Percentiles rank a stretch among this genome's conserved stretches.
Conservation (phyloP, 2,888 invertebrate genomes). For the Tenodera sinensis region DNA sequence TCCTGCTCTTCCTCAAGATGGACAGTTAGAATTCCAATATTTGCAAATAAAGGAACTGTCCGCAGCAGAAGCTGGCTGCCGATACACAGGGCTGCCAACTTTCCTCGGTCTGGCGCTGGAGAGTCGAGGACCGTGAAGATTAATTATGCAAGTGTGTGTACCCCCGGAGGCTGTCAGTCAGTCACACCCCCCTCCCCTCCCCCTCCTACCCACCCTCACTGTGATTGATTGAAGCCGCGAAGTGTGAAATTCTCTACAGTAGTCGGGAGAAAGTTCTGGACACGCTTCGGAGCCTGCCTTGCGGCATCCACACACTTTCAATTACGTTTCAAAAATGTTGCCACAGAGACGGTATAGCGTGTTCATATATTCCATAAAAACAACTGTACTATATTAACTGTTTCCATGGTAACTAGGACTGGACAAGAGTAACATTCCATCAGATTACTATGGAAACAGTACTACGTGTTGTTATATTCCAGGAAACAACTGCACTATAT, state of each 20-base stretch:
- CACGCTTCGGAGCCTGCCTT: neutral
- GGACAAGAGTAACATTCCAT: neutral
- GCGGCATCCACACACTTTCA: neutral
- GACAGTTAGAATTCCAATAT: too few relatives aligned
- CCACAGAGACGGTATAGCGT: neutral
- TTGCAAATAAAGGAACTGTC: too few relatives aligned
- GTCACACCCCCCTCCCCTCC: neutral
- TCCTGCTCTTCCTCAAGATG: too few relatives aligned
- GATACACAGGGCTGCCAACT: neutral
- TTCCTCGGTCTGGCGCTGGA: neutral
- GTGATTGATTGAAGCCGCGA: conserved; percentile 26
- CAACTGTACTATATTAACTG: neutral
- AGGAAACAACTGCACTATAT: neutral
- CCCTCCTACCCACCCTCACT: neutral
- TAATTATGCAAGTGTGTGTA: neutral
- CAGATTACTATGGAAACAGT: neutral
- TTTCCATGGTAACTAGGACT: neutral
- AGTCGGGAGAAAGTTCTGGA: neutral
- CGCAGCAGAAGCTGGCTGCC: too few relatives aligned
- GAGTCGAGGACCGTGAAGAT: neutral
- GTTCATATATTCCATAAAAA: neutral
- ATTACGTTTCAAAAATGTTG: neutral
- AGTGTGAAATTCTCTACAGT: conserved; percentile 18
- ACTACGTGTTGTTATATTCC: neutral
- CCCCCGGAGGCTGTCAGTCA: neutral